phyloP scores from a whole-genome alignment of 2,888 invertebrate species.

The Lycophotia porphyrea region DNA sequence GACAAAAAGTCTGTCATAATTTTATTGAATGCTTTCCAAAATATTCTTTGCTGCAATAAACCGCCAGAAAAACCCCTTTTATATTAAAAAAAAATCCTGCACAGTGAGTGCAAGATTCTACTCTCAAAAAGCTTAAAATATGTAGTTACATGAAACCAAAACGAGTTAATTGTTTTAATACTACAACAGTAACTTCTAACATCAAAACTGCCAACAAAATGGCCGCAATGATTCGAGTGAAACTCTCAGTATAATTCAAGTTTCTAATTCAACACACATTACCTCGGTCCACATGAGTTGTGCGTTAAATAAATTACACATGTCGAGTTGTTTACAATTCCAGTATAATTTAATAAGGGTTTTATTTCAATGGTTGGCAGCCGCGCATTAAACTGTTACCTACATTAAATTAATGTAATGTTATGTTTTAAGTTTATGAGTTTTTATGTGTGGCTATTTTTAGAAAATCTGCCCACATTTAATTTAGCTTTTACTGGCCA shows the following conservation, averaged over 20 bases:
- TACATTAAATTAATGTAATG: conserved; percentile 39
- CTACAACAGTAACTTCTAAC: conserved; percentile 19
- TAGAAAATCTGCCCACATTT: not conserved
- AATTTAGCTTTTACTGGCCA: not conserved
- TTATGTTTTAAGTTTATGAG: conserved; percentile 31
- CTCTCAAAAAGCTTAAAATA: not conserved
- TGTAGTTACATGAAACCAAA: not conserved
- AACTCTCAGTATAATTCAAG: conserved; percentile 47
- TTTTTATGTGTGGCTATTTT: conserved; percentile 3
- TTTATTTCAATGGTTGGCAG: conserved; percentile 68
- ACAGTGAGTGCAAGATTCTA: too few species aligned
- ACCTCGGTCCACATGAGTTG: conserved; percentile 58
- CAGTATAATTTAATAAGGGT: conserved; percentile 68
- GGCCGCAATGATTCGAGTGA: conserved; percentile 36
- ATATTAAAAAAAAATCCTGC: too few species aligned
- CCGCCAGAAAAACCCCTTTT: not conserved
- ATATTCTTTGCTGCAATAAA: not conserved
- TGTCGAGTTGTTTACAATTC: conserved; percentile 64
- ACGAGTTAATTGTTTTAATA: conserved; percentile 26
- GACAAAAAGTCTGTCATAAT: not conserved
- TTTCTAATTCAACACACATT: conserved; percentile 62
- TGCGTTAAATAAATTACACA: conserved; percentile 65
- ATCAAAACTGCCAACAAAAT: conserved; percentile 49
- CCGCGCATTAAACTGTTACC: conserved; percentile 50
- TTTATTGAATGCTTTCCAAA: not conserved